These are phyloP conservation scores for Mythimna albipuncta DNA, from an alignment of 2,888 invertebrate species.

Conservation along the genomic window DNA sequence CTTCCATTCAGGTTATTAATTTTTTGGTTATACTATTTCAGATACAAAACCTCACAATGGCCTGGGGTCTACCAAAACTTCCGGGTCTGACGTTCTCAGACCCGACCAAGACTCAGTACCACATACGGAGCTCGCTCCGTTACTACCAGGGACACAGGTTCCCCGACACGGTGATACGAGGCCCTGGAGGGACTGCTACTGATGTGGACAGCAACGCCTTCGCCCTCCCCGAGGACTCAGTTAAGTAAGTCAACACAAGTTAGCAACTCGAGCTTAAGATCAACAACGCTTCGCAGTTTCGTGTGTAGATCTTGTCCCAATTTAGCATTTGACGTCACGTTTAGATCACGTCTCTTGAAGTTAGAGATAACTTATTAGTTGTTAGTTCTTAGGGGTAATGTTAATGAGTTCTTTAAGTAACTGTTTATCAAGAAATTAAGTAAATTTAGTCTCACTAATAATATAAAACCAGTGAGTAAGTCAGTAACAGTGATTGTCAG, in stretches of 20 bases:
- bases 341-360: slow-evolving; percentile 29
- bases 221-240: slow-evolving; percentile 87
- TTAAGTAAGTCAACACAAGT: slow-evolving; percentile 80
- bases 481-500: too few relatives aligned
- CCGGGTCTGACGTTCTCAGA: slow-evolving; percentile 93
- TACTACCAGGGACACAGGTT: slow-evolving; percentile 92
- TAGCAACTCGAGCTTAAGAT: slow-evolving; percentile 25
- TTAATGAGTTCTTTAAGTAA: too few relatives aligned
- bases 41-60: slow-evolving; percentile 73
- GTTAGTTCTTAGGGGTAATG: not conserved
- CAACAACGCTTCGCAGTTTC: slow-evolving; percentile 17
- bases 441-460: too few relatives aligned
- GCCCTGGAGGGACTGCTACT: slow-evolving; percentile 91
- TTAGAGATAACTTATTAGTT: not conserved
- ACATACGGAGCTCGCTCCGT: slow-evolving; percentile 91
- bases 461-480: too few relatives aligned
- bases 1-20: not conserved
- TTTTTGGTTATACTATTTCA: not conserved
- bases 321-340: slow-evolving; percentile 19
- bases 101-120: slow-evolving; percentile 91
- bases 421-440: too few relatives aligned
- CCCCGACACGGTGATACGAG: slow-evolving; percentile 89
- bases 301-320: slow-evolving; percentile 14
- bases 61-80: slow-evolving; percentile 92
- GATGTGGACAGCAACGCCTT: slow-evolving; percentile 92